These are phyloP conservation scores for Odobenus rosmarus DNA, from an alignment of 2,113 vertebrate genomes.

Conservation along the genomic window DNA sequence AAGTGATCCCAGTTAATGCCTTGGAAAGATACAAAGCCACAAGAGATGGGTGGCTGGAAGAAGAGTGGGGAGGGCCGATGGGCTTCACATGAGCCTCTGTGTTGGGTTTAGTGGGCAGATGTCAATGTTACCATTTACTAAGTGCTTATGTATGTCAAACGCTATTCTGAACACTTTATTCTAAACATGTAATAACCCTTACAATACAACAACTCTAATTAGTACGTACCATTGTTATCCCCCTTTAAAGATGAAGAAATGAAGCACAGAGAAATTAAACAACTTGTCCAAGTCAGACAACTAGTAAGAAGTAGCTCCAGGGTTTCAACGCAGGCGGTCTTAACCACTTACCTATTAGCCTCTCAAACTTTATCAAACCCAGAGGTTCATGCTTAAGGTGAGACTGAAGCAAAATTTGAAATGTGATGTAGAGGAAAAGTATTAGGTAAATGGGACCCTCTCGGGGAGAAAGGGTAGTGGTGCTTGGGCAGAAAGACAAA, in stretches of 20 bases:
- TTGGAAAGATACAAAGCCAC: background rate
- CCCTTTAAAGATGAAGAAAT: background rate
- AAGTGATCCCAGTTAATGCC: background rate
- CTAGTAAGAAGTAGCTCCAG: background rate
- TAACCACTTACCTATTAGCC: background rate
- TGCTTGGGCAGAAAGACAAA: background rate
- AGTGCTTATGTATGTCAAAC: background rate
- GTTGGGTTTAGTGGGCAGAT: background rate
- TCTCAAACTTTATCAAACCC: background rate
- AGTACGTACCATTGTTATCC: background rate
- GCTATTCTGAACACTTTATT: background rate
- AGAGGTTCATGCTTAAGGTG: background rate
- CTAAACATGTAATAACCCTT: background rate
- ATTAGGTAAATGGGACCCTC: background rate
- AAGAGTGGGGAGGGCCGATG: background rate
- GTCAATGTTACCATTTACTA: rapidly evolving
- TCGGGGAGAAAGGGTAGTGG: background rate
- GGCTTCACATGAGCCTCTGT: background rate
- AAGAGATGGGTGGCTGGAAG: background rate
- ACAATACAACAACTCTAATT: background rate
- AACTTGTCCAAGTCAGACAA: background rate
- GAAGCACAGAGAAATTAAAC: background rate
- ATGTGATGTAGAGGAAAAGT: background rate
- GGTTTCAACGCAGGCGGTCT: background rate
- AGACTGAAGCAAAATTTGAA: background rate